These are phyloP conservation scores for Siniperca knerii DNA, from an alignment of 2,113 vertebrate species.

Conservation along the genomic window DNA sequence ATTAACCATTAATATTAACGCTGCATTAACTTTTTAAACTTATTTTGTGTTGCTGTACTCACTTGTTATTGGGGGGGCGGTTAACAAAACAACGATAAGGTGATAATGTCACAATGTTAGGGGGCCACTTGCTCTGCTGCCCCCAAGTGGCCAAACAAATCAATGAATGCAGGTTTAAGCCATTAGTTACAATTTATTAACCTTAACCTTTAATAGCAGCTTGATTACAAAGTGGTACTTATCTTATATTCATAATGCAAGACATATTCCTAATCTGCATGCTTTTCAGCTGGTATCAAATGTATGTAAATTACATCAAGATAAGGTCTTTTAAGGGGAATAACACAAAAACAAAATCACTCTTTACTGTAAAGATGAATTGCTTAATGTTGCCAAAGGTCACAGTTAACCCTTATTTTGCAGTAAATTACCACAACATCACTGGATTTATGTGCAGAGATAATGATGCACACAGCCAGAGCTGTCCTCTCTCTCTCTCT, in stretches of 20 bases:
- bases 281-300: neutral
- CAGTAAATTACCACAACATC: conserved; percentile 6
- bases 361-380: neutral
- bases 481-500: neutral
- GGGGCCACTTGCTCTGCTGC: neutral
- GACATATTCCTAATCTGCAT: neutral
- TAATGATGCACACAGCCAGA: conserved; percentile 5
- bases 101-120: neutral
- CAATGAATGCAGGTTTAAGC: neutral
- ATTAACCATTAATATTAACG: neutral
- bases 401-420: neutral
- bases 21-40: neutral
- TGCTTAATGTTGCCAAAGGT: neutral
- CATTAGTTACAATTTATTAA: neutral
- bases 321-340: neutral
- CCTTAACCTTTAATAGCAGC: no score
- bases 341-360: neutral
- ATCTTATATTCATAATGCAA: neutral
- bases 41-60: no score
- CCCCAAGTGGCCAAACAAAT: neutral
- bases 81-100: neutral
- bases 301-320: neutral
- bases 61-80: no score
- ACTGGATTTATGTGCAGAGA: conserved; percentile 9
- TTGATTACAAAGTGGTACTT: neutral